Evolutionary conservation across 2,888 invertebrate species (phyloP).

Genomic region (Cremastinae sp.): DNA sequence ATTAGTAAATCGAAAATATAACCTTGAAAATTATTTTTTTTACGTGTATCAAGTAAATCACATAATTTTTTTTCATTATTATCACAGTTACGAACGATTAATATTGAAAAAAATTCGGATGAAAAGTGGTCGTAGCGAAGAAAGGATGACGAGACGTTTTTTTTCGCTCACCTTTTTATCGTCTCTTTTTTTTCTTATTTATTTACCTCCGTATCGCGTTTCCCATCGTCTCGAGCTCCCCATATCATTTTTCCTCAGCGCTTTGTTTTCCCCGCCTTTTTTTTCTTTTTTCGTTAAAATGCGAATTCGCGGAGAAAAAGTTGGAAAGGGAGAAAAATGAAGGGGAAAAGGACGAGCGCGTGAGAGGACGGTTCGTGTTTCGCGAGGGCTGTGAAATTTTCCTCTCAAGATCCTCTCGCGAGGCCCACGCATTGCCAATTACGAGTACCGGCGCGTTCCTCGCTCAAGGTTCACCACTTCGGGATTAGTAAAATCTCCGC

Average conservation of each 20-base stretch:
- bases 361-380: slow-evolving; percentile 31
- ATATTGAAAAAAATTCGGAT: no score
- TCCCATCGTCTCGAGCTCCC: neutral
- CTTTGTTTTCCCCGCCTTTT: neutral
- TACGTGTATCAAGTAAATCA: no score
- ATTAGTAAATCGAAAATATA: no score
- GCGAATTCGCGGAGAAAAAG: neutral
- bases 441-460: neutral
- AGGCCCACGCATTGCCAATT: slow-evolving; percentile 30
- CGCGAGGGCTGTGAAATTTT: slow-evolving; percentile 48
- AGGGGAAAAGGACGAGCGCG: slow-evolving; percentile 8
- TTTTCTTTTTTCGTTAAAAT: slow-evolving; percentile 18
- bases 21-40: no score
- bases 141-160: no score
- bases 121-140: no score
- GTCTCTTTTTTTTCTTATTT: neutral
- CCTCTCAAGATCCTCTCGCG: slow-evolving; percentile 39
- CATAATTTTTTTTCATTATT: no score
- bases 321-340: neutral
- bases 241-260: slow-evolving; percentile 1
- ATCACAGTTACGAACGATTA: no score
- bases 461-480: slow-evolving; percentile 29
- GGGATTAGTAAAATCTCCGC: slow-evolving; percentile 46
- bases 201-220: neutral
- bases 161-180: neutral